Conservation (phyloP, 2,888 invertebrate species). For the Patella caerulea region DNA sequence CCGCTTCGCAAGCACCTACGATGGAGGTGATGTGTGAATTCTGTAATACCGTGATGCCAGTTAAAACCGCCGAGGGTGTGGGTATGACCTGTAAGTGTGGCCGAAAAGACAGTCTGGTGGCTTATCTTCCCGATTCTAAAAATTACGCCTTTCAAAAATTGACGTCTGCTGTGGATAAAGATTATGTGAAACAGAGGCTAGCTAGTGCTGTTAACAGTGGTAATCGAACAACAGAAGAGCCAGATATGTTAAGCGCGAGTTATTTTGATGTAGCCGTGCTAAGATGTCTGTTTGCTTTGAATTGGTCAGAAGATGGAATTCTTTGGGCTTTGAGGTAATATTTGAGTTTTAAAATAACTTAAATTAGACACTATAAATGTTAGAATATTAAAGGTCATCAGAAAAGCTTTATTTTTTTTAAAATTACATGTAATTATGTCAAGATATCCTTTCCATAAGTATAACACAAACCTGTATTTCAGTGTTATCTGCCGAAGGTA, state of each 20-base stretch:
- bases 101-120: conserved; percentile 57
- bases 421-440: too few species aligned
- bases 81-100: conserved; percentile 54
- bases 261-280: conserved; percentile 97
- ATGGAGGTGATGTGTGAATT: conserved; percentile 69
- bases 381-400: too few species aligned
- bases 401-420: too few species aligned
- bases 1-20: conserved; percentile 56
- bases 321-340: conserved; percentile 88
- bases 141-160: conserved; percentile 51
- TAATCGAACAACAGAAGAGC: conserved; percentile 46
- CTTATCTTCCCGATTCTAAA: conserved; percentile 52
- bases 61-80: conserved; percentile 51
- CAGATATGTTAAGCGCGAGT: conserved; percentile 79
- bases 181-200: conserved; percentile 79
- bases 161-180: conserved; percentile 80
- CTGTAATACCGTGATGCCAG: conserved; percentile 68
- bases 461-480: too few species aligned
- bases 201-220: conserved; percentile 64
- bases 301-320: conserved; percentile 98
- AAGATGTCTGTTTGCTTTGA: conserved; percentile 93
- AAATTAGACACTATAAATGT: too few species aligned
- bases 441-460: too few species aligned
- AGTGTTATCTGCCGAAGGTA: too few species aligned
- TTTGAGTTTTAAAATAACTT: too few species aligned